Conservation (phyloP, 2,888 invertebrate species). For the Chrysina gloriosa region DNA sequence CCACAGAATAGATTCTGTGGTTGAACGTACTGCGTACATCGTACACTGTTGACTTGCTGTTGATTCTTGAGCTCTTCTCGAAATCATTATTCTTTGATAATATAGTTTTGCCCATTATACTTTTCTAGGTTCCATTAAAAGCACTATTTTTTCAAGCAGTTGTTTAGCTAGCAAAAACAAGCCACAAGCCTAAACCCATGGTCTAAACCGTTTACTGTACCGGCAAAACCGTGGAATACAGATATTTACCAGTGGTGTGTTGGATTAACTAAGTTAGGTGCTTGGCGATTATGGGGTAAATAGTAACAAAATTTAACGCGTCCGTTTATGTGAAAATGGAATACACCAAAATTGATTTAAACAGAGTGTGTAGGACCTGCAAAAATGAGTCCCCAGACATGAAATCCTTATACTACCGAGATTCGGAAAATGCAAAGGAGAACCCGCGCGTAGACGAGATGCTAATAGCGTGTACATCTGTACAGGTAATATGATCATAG, state of each 20-base stretch:
- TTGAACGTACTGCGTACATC: too few species aligned
- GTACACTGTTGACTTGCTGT: too few species aligned
- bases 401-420: slow-evolving; percentile 60
- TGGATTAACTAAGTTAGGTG: slow-evolving; percentile 21
- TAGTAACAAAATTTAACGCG: background rate
- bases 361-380: slow-evolving; percentile 63
- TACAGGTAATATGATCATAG: slow-evolving; percentile 58
- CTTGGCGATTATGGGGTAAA: slow-evolving; percentile 5
- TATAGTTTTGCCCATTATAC: too few species aligned
- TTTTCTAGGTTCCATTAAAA: too few species aligned
- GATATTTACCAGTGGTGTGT: slow-evolving; percentile 41
- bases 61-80: too few species aligned
- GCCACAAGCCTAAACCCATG: background rate
- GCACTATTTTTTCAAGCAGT: too few species aligned
- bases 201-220: background rate
- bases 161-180: too few species aligned
- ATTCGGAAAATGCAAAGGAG: slow-evolving; percentile 54
- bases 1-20: too few species aligned
- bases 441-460: slow-evolving; percentile 66
- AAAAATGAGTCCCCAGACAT: slow-evolving; percentile 57
- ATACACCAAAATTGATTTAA: slow-evolving; percentile 56
- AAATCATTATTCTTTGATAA: too few species aligned
- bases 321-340: slow-evolving; percentile 55
- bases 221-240: slow-evolving; percentile 13
- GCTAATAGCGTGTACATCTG: slow-evolving; percentile 65